phyloP scores from a whole-genome alignment of 2,113 vertebrate species.

The Osmerus eperlanus region DNA sequence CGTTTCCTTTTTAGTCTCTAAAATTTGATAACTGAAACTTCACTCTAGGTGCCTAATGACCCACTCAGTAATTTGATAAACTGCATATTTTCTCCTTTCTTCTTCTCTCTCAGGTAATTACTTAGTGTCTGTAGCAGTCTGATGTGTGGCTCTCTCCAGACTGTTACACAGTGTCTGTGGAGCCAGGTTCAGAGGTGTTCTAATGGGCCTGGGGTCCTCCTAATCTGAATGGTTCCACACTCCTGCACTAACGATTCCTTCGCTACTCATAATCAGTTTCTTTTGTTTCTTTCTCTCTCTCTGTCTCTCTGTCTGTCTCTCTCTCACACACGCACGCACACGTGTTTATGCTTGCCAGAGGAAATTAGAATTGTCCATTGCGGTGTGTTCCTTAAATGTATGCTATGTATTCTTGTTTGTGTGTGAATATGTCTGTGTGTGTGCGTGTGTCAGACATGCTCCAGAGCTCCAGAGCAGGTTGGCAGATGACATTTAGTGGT shows the following conservation, averaged over 20 bases:
- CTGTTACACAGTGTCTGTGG: conserved; percentile 69
- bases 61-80: conserved; percentile 72
- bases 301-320: background rate
- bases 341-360: background rate
- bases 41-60: conserved; percentile 61
- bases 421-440: conserved; percentile 18
- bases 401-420: background rate
- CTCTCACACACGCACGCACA: too few relatives aligned
- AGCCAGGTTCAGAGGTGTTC: conserved; percentile 69
- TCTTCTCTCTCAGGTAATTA: conserved; percentile 58
- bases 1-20: background rate
- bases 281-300: conserved; percentile 78
- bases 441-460: background rate
- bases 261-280: conserved; percentile 85
- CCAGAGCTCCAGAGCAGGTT: background rate
- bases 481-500: conserved; percentile 22
- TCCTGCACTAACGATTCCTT: conserved; percentile 84
- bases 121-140: conserved; percentile 61
- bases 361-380: conserved; percentile 21
- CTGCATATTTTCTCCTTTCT: conserved; percentile 51
- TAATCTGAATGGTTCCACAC: conserved; percentile 75
- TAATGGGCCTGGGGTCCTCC: conserved; percentile 75
- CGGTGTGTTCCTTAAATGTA: conserved; percentile 8
- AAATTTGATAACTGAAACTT: conserved; percentile 52
- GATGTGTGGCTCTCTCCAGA: conserved; percentile 50